Evolutionary conservation across 2,888 invertebrate genomes (phyloP), one percentile per base, ranked within the genome.

Genomic region (Sisyra terminalis): DNA sequence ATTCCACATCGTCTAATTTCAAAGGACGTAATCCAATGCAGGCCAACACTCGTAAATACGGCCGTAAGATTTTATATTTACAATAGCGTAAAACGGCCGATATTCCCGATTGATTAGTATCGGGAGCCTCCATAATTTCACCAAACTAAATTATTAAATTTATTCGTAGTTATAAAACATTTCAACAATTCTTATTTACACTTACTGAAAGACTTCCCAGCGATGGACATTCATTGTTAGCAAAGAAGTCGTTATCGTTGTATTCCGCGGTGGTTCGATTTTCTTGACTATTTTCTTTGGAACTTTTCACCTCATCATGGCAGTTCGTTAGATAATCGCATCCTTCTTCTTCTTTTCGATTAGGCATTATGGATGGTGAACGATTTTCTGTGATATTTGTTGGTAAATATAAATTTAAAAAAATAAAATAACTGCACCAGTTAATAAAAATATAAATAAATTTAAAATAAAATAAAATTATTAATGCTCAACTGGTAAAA

Each of bases 11-110:
- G 47, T 80, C 80, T 34, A 71, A 69, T 31, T 69, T 62, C 24
- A 78, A 69, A 9, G 85, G 82, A 50, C 83, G 71, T 47, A 86
- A 63, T 11, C 86, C 86, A 65, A 84, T 79, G 36, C 83, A 62
- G 18, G 78, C 76, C 50, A 87, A 60, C 4, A 87, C 64, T 50
- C 78, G 70, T 49, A 85, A 63, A 58, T 87, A 87, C 0, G 86
- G 86, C 30, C 73, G 68, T 44, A 87, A 64, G 57, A 87, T 82
- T 73, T 82, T 84, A 43, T 73, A 73, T 65, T 87, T 84, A 66
- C 87, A 87, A 55, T 83, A 84, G 57, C 75, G 74, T 56, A 87
- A 67, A 49, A 85, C 75, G 8, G 82, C 81, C 9, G 85, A 83
- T 24, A 83, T 82, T 51, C 81, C 83, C 59, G 76, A 67, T 50